These are phyloP conservation scores for Schizaphis graminum DNA, from an alignment of 2,888 invertebrate genomes.

Conservation along the genomic window DNA sequence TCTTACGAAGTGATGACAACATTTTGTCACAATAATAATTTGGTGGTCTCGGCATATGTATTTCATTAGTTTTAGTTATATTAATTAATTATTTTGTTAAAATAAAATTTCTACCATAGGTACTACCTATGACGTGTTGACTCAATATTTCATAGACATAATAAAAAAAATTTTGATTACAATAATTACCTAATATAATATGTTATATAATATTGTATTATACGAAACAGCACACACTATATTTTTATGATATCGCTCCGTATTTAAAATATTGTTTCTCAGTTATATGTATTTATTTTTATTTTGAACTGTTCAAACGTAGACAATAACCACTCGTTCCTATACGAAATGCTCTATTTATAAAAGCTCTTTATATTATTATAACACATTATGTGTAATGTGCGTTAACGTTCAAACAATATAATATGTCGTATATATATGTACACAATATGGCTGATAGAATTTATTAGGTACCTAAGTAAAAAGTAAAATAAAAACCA, in stretches of 20 bases:
- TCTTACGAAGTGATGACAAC: rapidly evolving
- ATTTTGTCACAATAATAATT: not conserved
- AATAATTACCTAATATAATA: too few species aligned
- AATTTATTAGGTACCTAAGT: not conserved
- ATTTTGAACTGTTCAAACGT: not conserved
- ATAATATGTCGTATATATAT: not conserved
- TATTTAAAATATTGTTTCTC: not conserved
- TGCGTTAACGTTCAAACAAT: not conserved
- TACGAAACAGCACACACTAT: not conserved
- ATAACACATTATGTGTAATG: not conserved
- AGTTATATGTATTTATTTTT: not conserved
- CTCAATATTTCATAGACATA: too few species aligned
- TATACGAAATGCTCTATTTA: not conserved
- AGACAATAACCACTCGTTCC: not conserved
- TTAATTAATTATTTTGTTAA: not conserved
- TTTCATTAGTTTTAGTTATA: not conserved
- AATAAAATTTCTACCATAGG: not conserved
- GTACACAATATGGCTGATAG: not conserved
- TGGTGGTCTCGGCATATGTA: not conserved
- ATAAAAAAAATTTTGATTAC: too few species aligned
- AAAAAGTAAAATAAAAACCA: not conserved
- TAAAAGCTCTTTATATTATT: not conserved
- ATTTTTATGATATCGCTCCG: not conserved
- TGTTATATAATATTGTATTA: not conserved
- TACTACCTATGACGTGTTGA: not conserved